These are phyloP conservation scores for Lepidocolaptes lacrymiger DNA, from an alignment of 2,797 vertebrate genomes.

Conservation along the genomic window DNA sequence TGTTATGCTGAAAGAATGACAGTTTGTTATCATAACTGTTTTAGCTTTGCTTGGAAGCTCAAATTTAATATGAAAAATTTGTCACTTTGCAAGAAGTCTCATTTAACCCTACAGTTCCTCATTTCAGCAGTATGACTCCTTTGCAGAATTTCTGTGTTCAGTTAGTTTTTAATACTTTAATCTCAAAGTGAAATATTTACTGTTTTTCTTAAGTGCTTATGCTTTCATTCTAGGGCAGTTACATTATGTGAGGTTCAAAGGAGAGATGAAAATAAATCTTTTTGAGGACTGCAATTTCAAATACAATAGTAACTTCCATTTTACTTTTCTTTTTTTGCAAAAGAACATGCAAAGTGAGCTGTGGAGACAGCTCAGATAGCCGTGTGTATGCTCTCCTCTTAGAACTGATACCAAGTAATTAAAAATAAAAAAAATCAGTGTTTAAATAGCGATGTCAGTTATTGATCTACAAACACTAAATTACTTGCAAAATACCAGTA, in stretches of 20 bases:
- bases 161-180: neutral
- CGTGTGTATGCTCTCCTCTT: neutral
- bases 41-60: neutral
- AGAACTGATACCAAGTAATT: neutral
- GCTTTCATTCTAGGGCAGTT: neutral
- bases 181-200: neutral
- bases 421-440: neutral
- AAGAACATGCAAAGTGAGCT: neutral
- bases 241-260: neutral
- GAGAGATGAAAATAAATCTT: neutral
- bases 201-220: neutral
- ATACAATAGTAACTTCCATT: neutral
- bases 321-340: neutral
- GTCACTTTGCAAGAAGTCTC: neutral
- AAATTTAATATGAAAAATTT: neutral
- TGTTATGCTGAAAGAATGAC: neutral
- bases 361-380: neutral
- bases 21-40: neutral
- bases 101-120: neutral
- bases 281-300: neutral
- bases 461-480: neutral
- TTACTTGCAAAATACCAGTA: neutral
- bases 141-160: neutral
- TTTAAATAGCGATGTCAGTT: neutral
- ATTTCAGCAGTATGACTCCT: neutral